Conservation (phyloP, 2,888 invertebrate genomes). For the Drosophila hamatofila region DNA sequence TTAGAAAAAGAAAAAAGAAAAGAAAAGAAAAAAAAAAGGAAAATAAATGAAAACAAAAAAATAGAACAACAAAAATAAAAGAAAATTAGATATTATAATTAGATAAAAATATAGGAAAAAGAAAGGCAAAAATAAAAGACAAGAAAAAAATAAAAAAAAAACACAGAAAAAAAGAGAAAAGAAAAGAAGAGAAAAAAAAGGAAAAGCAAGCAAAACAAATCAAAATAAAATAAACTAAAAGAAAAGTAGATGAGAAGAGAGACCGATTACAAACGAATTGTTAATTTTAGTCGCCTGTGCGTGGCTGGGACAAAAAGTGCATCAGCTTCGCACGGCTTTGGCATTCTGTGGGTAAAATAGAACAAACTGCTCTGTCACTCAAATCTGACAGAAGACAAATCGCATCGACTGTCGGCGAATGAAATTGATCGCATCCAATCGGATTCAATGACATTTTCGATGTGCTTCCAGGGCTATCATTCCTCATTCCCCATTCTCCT, state of each 20-base stretch:
- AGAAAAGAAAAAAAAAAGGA: not conserved
- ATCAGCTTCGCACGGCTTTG: conserved; percentile 3
- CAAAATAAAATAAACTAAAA: not conserved
- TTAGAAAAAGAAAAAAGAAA: not conserved
- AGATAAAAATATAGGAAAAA: not conserved
- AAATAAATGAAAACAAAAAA: not conserved
- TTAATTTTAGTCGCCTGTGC: conserved; percentile 32
- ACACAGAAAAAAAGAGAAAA: not conserved
- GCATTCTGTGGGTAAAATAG: conserved; percentile 36
- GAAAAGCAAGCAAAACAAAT: not conserved
- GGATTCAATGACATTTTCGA: conserved; percentile 39
- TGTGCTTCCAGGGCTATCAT: conserved; percentile 3
- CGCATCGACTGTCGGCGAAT: conserved; percentile 63
- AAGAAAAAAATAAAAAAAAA: not conserved
- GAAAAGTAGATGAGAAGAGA: not conserved
- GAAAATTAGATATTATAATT: too few species aligned
- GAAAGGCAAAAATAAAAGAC: not conserved
- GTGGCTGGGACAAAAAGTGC: conserved; percentile 14
- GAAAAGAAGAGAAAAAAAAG: not conserved
- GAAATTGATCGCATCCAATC: conserved; percentile 59
- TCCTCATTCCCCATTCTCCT: too few species aligned
- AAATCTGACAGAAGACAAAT: conserved; percentile 84
- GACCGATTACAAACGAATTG: not conserved
- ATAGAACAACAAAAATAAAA: not conserved
- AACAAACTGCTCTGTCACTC: conserved; percentile 79